These are phyloP conservation scores for Monochamus saltuarius DNA, from an alignment of 1,140 invertebrate genomes.

Conservation along the genomic window DNA sequence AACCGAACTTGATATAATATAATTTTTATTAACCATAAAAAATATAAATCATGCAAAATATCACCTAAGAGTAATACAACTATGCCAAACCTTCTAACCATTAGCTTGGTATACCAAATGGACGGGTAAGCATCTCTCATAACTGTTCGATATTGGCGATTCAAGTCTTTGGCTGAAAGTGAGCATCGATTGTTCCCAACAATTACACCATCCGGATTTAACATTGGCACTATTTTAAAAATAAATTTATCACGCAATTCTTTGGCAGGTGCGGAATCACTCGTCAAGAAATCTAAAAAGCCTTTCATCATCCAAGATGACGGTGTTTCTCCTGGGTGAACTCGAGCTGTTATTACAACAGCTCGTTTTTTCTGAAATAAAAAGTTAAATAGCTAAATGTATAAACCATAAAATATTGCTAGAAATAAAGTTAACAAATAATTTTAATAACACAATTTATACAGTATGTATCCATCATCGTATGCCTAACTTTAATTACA, in stretches of 20 bases:
- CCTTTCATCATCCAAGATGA: slow-evolving; percentile 98
- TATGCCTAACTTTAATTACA: no score
- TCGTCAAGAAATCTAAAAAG: slow-evolving; percentile 86
- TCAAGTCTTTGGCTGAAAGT: slow-evolving; percentile 82
- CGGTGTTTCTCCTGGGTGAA: slow-evolving; percentile 95
- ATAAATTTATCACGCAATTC: slow-evolving; percentile 90
- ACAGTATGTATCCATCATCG: no score
- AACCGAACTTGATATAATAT: no score
- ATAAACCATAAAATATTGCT: neutral
- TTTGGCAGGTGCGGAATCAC: slow-evolving; percentile 73
- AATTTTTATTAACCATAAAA: neutral
- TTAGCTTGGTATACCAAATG: slow-evolving; percentile 90
- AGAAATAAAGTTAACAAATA: no score
- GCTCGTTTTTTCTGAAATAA: slow-evolving; percentile 71
- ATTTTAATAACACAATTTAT: no score
- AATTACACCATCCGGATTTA: slow-evolving; percentile 95
- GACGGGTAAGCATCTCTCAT: slow-evolving; percentile 88
- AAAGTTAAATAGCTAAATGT: neutral
- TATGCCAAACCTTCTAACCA: slow-evolving; percentile 69
- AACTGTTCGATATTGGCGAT: slow-evolving; percentile 85
- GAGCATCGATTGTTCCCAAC: slow-evolving; percentile 92
- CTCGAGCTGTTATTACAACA: slow-evolving; percentile 84
- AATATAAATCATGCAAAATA: neutral
- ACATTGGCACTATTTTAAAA: slow-evolving; percentile 94
- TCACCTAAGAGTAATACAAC: slow-evolving; percentile 2